Evolutionary conservation across 2,797 vertebrate genomes (phyloP).

Genomic region (Syncerus caffer): DNA sequence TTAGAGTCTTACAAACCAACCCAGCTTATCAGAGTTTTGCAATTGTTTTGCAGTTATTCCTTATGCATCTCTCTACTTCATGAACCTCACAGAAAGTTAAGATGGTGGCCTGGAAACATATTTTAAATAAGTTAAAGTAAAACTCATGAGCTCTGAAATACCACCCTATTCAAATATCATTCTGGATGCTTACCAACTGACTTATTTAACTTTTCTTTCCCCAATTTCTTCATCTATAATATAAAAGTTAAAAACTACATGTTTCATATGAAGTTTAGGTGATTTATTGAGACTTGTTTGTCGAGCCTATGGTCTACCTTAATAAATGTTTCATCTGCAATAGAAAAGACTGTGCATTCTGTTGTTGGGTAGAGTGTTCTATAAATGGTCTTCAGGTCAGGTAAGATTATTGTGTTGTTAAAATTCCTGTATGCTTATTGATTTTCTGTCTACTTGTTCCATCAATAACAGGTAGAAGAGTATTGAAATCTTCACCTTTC

Average conservation of each 20-base stretch:
- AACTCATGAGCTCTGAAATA: neutral
- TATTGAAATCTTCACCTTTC: neutral
- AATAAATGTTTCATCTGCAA: neutral
- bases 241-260: neutral
- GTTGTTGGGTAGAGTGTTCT: neutral
- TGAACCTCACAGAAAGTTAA: neutral
- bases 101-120: neutral
- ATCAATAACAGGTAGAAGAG: neutral
- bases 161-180: neutral
- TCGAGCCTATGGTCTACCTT: fast-evolving
- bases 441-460: neutral
- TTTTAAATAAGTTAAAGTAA: constrained; percentile 21
- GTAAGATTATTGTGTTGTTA: neutral
- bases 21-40: neutral
- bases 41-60: neutral
- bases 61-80: neutral
- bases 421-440: neutral
- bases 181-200: neutral
- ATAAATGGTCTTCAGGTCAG: neutral
- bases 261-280: neutral
- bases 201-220: neutral
- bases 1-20: neutral
- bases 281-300: neutral
- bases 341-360: neutral
- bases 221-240: neutral